Percentiles rank a stretch among this genome's conserved stretches.
These are phyloP conservation scores for Noctua janthe DNA, from an alignment of 2,888 invertebrate species.

Conservation along the genomic window DNA sequence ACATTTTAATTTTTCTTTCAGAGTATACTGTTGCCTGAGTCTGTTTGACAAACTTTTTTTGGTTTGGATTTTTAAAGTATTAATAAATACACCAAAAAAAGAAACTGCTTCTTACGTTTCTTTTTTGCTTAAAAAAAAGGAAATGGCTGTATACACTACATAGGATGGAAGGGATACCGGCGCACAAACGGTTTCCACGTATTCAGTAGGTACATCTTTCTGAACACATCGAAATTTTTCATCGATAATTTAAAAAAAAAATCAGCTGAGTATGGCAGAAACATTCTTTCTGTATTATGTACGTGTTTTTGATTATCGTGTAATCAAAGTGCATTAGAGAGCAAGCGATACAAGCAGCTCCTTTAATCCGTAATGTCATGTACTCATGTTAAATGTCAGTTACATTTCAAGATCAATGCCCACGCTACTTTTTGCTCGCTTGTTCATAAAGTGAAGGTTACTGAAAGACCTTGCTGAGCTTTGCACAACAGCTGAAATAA, in stretches of 20 bases:
- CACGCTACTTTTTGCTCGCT: constrained; percentile 40
- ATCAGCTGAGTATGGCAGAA: neutral
- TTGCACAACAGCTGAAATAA: constrained; percentile 38
- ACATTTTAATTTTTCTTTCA: neutral
- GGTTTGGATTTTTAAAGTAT: neutral
- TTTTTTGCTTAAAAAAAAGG: neutral
- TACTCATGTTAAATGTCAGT: constrained; percentile 44
- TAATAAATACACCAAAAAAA: no score
- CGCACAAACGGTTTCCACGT: neutral
- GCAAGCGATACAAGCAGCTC: neutral
- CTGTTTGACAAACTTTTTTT: neutral
- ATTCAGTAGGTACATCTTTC: neutral
- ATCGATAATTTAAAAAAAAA: no score
- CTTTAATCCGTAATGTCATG: neutral
- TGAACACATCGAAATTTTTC: neutral
- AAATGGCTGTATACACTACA: neutral
- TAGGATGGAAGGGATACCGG: no score
- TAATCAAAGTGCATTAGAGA: neutral
- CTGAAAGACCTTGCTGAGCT: constrained; percentile 50
- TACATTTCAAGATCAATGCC: constrained; percentile 54
- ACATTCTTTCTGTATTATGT: neutral
- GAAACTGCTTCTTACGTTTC: neutral
- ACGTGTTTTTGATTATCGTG: neutral
- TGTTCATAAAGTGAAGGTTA: constrained; percentile 52
- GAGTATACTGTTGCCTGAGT: neutral